These are phyloP conservation scores for Oreochromis grahami DNA, from an alignment of 2,797 vertebrate species.

Conservation along the genomic window DNA sequence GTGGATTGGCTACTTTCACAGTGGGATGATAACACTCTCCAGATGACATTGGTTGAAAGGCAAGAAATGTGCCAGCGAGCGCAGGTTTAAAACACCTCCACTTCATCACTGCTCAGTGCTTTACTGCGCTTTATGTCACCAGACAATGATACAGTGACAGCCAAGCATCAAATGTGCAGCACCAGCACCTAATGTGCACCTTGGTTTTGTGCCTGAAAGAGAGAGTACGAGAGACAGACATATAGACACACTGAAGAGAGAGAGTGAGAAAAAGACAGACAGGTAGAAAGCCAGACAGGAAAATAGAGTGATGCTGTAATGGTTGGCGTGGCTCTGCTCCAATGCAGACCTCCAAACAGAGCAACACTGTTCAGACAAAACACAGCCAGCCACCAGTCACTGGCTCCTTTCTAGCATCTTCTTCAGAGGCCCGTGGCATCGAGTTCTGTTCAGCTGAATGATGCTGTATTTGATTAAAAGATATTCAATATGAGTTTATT, in stretches of 20 bases:
- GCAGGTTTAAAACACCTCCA: constrained; percentile 67
- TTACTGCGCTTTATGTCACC: constrained; percentile 66
- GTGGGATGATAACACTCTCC: constrained; percentile 58
- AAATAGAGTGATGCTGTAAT: constrained; percentile 39
- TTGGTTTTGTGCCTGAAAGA: constrained; percentile 57
- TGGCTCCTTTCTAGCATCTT: constrained; percentile 23
- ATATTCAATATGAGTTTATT: constrained; percentile 65
- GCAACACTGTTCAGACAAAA: constrained; percentile 41
- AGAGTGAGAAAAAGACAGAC: neutral
- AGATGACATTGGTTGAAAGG: constrained; percentile 72
- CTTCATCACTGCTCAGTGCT: constrained; percentile 66
- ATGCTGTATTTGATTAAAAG: constrained; percentile 65
- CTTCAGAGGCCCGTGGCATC: constrained; percentile 23
- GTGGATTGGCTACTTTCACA: constrained; percentile 35
- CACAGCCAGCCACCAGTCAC: constrained; percentile 30
- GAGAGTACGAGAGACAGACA: constrained; percentile 34
- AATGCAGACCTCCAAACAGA: constrained; percentile 30
- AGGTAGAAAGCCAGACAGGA: constrained; percentile 5
- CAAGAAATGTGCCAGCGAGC: constrained; percentile 62
- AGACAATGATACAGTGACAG: constrained; percentile 68
- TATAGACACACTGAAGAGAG: constrained; percentile 6
- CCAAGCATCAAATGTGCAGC: constrained; percentile 68
- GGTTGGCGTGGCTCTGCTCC: constrained; percentile 36
- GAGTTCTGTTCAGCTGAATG: constrained; percentile 52
- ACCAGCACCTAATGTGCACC: constrained; percentile 59